phyloP scores from a whole-genome alignment of 2,888 invertebrate genomes.

The Eremobia ochroleuca region DNA sequence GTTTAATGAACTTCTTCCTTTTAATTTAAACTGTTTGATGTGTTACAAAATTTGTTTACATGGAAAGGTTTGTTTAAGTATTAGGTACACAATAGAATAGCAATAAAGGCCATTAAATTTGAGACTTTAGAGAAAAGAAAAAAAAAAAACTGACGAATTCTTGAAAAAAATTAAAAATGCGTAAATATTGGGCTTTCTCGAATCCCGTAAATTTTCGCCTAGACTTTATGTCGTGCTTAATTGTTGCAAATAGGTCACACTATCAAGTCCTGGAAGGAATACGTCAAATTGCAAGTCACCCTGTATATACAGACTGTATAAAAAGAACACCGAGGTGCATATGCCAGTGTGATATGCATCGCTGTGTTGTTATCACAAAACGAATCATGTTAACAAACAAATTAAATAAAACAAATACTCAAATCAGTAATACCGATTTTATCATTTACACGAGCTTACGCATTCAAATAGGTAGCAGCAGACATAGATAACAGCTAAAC shows the following conservation, averaged over 20 bases:
- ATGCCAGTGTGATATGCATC: not conserved
- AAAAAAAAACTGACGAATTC: not conserved
- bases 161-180: not conserved
- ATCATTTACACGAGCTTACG: conserved; percentile 44
- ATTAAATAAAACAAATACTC: conserved; percentile 9
- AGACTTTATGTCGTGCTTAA: not conserved
- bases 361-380: conserved; percentile 14
- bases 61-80: not conserved
- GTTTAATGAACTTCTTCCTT: not conserved
- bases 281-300: not conserved
- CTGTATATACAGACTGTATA: not conserved
- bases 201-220: not conserved
- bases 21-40: not conserved
- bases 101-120: not conserved
- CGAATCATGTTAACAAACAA: conserved; percentile 28
- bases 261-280: not conserved
- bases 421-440: conserved; percentile 42
- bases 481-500: conserved; percentile 43
- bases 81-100: not conserved
- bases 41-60: not conserved
- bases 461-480: conserved; percentile 30
- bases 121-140: not conserved
- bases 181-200: not conserved
- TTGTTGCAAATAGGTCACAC: not conserved
- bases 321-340: not conserved